Percentiles rank a stretch among this genome's conserved stretches.
phyloP scores from a whole-genome alignment of 2,797 vertebrate genomes.

The Odontamblyopus lacepedii region DNA sequence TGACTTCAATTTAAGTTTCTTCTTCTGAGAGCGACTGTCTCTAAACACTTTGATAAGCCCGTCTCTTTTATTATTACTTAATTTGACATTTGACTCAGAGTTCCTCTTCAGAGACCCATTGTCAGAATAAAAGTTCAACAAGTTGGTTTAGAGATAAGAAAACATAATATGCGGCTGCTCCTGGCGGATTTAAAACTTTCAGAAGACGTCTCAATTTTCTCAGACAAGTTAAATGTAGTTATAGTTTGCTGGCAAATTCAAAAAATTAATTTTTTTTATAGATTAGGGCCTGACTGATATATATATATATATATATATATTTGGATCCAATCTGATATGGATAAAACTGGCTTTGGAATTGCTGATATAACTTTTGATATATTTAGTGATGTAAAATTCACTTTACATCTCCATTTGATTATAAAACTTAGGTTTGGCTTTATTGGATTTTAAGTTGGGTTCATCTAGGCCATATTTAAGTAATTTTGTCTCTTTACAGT shows the following conservation, averaged over 20 bases:
- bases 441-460: no score
- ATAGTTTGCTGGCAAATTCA: neutral
- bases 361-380: no score
- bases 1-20: neutral
- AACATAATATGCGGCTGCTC: neutral
- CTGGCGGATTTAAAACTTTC: neutral
- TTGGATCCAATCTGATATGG: no score
- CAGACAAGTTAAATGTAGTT: neutral
- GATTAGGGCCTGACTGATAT: neutral
- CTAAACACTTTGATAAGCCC: neutral
- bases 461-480: no score
- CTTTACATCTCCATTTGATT: no score
- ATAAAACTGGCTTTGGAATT: no score
- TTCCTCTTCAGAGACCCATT: neutral
- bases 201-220: neutral
- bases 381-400: no score
- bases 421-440: no score
- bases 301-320: neutral
- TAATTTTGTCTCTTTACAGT: no score
- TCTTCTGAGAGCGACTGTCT: neutral
- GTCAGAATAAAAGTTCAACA: neutral
- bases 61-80: neutral
- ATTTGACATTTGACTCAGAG: neutral
- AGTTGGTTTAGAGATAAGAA: slow-evolving; percentile 2
- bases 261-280: neutral